Base-by-base conservation (phyloP, 2,113 vertebrate genomes). In the Chaetops frenatus region DNA sequence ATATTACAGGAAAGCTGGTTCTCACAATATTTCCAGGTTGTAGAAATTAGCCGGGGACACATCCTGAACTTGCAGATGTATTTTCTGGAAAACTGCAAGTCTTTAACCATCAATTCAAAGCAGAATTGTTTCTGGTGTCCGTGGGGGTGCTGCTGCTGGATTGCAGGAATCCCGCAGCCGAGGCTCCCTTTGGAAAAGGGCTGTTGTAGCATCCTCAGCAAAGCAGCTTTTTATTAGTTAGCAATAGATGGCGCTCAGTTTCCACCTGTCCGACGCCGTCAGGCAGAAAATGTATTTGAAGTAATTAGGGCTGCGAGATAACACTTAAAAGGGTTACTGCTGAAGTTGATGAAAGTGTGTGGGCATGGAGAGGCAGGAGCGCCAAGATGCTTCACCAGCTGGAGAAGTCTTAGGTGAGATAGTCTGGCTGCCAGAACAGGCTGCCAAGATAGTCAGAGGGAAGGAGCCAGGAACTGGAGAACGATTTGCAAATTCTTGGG, bases 201-300 rank as follows among this genome's bases (percentile, higher is more conserved):
- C n/a, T 38, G 33, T 19, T 38, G 65, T 45, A 2, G 7, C 40
- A 2, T 82, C 60, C 53, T 45, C 40, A 18, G 21, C 47, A 9
- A 60, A 38, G 14, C 58, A 56, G 58, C 79, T 78, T 98, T 95
- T 96, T 71, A 81, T 76, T 93, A 93, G 90, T 23, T 70, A 95
- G 95, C 98, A 97, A 97, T 98, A 98, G 98, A 97, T 98, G 98
- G 98, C 96, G 97, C 98, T 97, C 95, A 94, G 92, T 93, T 95
- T 87, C 97, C 97, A 96, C 62, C 61, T 90, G 97, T 97, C 90
- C 51, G 14, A 40, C 8, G 14, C 70, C 53, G 27, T 51, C 81
- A 88, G 91, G 73, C 88, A 87, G 93, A 61, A 94, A 78, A 86
- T 88, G 87, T 90, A 71, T 95, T 96, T 94, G 89, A 96, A 97